These are phyloP conservation scores for Drosophila formosana DNA, from an alignment of 2,888 invertebrate genomes.

Conservation along the genomic window DNA sequence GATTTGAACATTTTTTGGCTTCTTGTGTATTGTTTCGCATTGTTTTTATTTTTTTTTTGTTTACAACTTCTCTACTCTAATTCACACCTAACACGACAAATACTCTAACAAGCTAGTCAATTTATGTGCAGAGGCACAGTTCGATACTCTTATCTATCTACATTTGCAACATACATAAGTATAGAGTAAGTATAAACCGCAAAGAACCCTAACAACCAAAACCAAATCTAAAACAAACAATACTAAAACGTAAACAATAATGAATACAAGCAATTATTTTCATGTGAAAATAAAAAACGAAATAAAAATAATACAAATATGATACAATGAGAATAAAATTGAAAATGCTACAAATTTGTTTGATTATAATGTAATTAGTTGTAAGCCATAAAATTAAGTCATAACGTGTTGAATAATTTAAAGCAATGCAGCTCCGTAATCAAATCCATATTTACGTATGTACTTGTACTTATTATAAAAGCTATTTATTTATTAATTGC, in stretches of 20 bases:
- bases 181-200: constrained; percentile 59
- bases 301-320: constrained; percentile 33
- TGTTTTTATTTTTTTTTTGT: constrained; percentile 35
- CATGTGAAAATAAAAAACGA: constrained; percentile 68
- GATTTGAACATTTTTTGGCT: constrained; percentile 56
- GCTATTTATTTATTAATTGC: constrained; percentile 68
- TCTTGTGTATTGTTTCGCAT: constrained; percentile 57
- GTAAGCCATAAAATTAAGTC: constrained; percentile 59
- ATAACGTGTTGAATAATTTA: constrained; percentile 59
- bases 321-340: constrained; percentile 17
- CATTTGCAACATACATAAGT: constrained; percentile 21
- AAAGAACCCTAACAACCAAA: constrained; percentile 22
- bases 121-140: constrained; percentile 67
- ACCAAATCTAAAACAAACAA: constrained; percentile 23
- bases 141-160: constrained; percentile 44
- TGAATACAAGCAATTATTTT: constrained; percentile 80
- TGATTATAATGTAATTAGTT: constrained; percentile 34
- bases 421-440: constrained; percentile 54
- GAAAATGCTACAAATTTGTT: constrained; percentile 36
- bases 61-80: constrained; percentile 23
- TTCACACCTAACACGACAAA: constrained; percentile 31
- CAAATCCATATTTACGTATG: constrained; percentile 24
- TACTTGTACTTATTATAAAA: constrained; percentile 32
- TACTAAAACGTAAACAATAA: constrained; percentile 66
- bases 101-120: constrained; percentile 69